Conservation (phyloP, 2,888 invertebrate genomes). For the Scelioninae gen. 2 region DNA sequence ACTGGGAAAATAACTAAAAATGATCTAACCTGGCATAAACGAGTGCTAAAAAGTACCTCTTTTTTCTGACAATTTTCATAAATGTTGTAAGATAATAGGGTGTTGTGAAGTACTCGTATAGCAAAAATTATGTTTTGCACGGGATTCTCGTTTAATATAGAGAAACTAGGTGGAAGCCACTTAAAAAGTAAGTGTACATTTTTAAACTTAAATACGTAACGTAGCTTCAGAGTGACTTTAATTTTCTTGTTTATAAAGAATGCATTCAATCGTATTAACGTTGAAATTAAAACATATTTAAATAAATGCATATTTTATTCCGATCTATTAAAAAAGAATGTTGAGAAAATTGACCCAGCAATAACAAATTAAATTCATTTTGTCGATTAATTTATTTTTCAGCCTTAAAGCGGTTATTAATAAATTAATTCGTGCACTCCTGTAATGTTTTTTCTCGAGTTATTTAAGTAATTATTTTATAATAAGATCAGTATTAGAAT, state of each 20-base stretch:
- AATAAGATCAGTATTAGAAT: constrained; percentile 1
- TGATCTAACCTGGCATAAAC: constrained; percentile 19
- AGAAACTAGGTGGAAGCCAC: constrained; percentile 33
- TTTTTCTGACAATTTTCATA: constrained; percentile 27
- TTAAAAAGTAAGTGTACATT: constrained; percentile 37
- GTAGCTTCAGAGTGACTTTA: constrained; percentile 23
- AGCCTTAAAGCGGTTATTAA: too few species aligned
- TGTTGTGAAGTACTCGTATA: constrained; percentile 31
- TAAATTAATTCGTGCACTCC: too few species aligned
- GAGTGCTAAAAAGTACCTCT: constrained; percentile 13
- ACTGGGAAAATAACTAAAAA: constrained; percentile 10
- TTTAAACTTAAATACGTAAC: constrained; percentile 33
- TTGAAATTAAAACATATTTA: constrained; percentile 13
- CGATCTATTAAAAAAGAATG: neutral
- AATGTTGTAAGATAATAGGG: constrained; percentile 26
- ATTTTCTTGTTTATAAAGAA: constrained; percentile 21
- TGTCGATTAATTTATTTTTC: too few species aligned
- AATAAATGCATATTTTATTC: constrained; percentile 4
- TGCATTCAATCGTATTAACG: constrained; percentile 13
- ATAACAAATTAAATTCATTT: too few species aligned
- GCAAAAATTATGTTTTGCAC: constrained; percentile 24
- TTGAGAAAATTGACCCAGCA: too few species aligned
- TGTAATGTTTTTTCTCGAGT: too few species aligned
- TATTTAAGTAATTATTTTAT: constrained; percentile 5
- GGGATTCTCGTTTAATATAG: constrained; percentile 32